Evolutionary conservation across 2,797 vertebrate genomes (phyloP).

Genomic region (Ara ararauna): DNA sequence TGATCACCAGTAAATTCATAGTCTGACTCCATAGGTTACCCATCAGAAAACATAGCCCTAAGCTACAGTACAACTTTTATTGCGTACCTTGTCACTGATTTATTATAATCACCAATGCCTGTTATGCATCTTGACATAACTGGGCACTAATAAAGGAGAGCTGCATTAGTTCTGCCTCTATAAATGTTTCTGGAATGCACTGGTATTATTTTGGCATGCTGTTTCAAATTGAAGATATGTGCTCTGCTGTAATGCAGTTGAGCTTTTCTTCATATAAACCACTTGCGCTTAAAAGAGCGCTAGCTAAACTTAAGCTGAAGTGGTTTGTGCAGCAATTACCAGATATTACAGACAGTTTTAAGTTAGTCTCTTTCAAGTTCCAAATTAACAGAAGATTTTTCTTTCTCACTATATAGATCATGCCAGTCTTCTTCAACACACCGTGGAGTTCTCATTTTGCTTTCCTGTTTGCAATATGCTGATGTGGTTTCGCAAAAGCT

Average conservation of each 20-base stretch:
- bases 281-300: neutral
- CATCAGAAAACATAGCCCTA: neutral
- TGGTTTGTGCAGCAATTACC: neutral
- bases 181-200: slow-evolving; percentile 25
- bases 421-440: slow-evolving; percentile 30
- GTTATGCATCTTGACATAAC: slow-evolving; percentile 3
- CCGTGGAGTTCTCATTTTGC: neutral
- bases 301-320: neutral
- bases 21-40: neutral
- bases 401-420: slow-evolving; percentile 17
- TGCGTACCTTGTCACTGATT: neutral
- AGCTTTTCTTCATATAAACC: neutral
- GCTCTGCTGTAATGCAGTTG: neutral
- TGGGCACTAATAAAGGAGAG: neutral
- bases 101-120: slow-evolving; percentile 15
- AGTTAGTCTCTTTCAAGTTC: neutral
- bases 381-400: neutral
- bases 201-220: neutral
- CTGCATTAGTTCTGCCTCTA: slow-evolving; percentile 10
- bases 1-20: neutral
- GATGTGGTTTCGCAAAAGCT: slow-evolving; percentile 60
- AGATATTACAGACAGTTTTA: neutral
- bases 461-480: slow-evolving; percentile 42
- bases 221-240: neutral
- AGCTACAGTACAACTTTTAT: neutral